Base-by-base conservation (phyloP, 2,888 invertebrate species). In the Cryptosula pallasiana region DNA sequence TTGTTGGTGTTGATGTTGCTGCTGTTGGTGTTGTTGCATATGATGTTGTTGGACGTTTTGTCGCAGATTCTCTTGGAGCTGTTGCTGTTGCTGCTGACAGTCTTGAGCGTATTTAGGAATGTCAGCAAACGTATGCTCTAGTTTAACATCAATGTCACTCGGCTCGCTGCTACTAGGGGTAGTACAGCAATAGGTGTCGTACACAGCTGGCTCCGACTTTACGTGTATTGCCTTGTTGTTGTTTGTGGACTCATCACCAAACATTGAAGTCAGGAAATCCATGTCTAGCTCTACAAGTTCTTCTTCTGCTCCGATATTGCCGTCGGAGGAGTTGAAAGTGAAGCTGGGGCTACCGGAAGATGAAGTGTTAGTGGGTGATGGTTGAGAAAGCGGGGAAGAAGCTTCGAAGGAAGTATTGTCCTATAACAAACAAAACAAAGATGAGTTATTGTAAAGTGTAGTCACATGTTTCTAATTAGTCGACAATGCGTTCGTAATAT, bases 31-130 rank as follows among this genome's bases (percentile, higher is more conserved):
- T 20, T 35, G 45, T 2, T 1, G 16, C 20, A 2, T 69, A 27
- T 73, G 73, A 29, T 72, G 71, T 35, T 73, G 71, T 2, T 25
- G n/a, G 20, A 55, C 27, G 57, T 36, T 32, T 34, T 73, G 71
- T 54, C 58, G 71, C n/a, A 70, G 73, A 23, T 73, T 70, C 9
- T 34, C n/a, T 23, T 71, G 71, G 1, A 57, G 35, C 34, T 72
- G 72, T n/a, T 57, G 69, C 35, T 72, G 70, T 54, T 70, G 71
- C 23, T 54, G 63, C 57, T 72, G 72, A 54, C 55, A 70, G 45
- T 36, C 70, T 63, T 63, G 63, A 13, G 63, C 63, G 27, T 63
- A 63, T 63, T 63, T 63, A 25, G 63, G 63, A 63, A 63, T 63
- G 32, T 63, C 63, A 25, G 63, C 25, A 27, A 63, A 63, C 25